Base-by-base conservation (phyloP, 92 coral and sea anemone genomes). In the Palythoa caribaeorum region DNA sequence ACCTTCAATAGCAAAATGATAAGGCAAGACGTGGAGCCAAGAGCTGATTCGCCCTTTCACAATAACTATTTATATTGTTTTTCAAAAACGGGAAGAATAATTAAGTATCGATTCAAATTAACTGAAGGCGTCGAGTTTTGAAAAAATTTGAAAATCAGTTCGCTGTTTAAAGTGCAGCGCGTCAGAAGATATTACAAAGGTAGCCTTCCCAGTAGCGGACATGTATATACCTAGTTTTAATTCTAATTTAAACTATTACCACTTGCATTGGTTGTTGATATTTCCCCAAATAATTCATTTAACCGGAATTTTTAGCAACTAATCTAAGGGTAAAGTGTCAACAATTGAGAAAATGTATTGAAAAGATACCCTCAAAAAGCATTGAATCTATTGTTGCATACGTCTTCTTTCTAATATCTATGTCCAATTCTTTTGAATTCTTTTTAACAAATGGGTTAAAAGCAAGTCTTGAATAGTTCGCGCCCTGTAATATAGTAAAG, bases 321-420 rank as follows among this genome's bases (percentile, higher is more conserved):
- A 54, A 70, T 73, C 78, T 37, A 13, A 38, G 12, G 55, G 78
- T 16, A 73, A 73, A 40, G 17, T 73, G 78, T 73, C 11, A 73
- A 73, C 78, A 73, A 37, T 73, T 73, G 38, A 9, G 55, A 13
- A 73, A 51, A 38, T 73, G 16, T 40, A 40, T 73, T 73, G 78
- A 73, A 36, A 73, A 78, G 68, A 57, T 38, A 78, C 16, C 12
- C 12, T 59, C 68, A 54, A 59, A 80, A 77, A 74, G 36, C 75
- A 84, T 8, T 38, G 91, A 89, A 50, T 55, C 89, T 51, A 55
- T 89, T 89, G 89, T 89, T 77, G 54, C 68, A 66, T 73, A 84
- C 89, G 84, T 76, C 89, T 84, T 50, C 83, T 57, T 54, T 57
- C 70, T 38, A 78, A 78, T 78, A 78, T 78, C 69, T 78, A 21